Conservation (phyloP, 1,140 invertebrate genomes). For the Leptinotarsa texana region DNA sequence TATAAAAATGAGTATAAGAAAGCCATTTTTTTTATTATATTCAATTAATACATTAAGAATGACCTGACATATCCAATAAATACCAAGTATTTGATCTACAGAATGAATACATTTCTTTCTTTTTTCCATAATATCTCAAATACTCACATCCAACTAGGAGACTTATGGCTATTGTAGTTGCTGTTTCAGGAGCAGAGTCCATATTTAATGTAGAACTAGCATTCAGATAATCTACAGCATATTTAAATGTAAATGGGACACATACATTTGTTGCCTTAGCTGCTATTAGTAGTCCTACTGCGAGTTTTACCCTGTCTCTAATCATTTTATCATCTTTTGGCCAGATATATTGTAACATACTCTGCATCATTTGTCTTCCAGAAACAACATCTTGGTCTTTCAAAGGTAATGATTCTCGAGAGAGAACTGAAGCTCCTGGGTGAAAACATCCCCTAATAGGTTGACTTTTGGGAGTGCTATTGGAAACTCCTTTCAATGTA, state of each 20-base stretch:
- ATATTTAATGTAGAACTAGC: constrained; percentile 63
- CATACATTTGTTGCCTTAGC: constrained; percentile 89
- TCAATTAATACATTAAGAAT: no score
- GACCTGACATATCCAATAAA: no score
- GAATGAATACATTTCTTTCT: background rate
- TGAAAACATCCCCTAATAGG: constrained; percentile 80
- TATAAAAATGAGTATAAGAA: no score
- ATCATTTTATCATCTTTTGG: constrained; percentile 86
- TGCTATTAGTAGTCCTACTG: constrained; percentile 77
- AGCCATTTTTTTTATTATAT: no score
- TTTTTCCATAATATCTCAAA: background rate
- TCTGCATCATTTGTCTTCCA: constrained; percentile 79
- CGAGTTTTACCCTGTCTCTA: constrained; percentile 80
- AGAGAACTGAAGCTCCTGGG: constrained; percentile 76
- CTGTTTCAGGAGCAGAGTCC: constrained; percentile 72
- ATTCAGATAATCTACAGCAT: constrained; percentile 89
- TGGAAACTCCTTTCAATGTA: constrained; percentile 39
- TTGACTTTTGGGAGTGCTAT: constrained; percentile 46
- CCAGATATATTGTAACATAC: constrained; percentile 94
- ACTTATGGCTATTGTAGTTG: constrained; percentile 74
- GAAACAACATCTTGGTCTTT: constrained; percentile 64
- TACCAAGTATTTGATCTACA: no score
- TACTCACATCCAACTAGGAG: constrained; percentile 89
- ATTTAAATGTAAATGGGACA: constrained; percentile 98
- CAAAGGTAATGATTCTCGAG: constrained; percentile 67